Evolutionary conservation across 1,140 invertebrate species (phyloP), one percentile per base, ranked within the genome.

Genomic region (Drosophila novamexicana): DNA sequence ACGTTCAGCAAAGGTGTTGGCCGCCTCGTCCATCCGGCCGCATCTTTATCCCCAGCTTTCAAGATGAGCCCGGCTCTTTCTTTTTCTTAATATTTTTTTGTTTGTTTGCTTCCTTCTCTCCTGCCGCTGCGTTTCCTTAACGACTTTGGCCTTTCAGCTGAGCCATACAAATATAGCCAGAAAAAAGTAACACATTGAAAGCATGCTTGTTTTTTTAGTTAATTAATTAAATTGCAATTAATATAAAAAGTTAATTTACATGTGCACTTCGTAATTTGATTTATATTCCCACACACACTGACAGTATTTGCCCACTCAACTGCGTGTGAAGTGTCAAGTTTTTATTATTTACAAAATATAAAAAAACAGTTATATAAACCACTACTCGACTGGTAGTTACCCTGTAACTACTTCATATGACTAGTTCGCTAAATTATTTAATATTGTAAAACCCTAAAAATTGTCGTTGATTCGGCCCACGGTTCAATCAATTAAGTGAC

Each of bases 181-280:
- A 52, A 10, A 66, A 22, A 6, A 14, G 10, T 3, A 29, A 18
- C 47, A 52, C n/a, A 65, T 22, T 37, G 53, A 32, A 39, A 53
- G 50, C 47, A 56, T 52, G 50, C 58, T 12, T 64, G 79, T 56
- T 63, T 75, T 61, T 75, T 56, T 56, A 66, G 68, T 74, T 88
- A 88, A 88, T 89, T 89, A 88, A 88, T 88, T 88, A 75, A 83
- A 89, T 88, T 80, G 84, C 84, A 77, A 89, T 88, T 82, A 86
- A 88, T 89, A 89, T 83, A 77, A 74, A 80, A 89, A 89, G 84
- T 88, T 89, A 88, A 88, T 88, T 88, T 89, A 89, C 83, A 88
- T 80, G 77, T 73, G 77, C 72, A 77, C 58, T 77, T 80, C 73
- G 82, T 89, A 86, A 86, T 86, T 88, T 86, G 84, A 88, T 88